Percentiles rank a stretch among this genome's conserved stretches.
These are phyloP conservation scores for Alethe diademata DNA, from an alignment of 2,113 vertebrate genomes.

Conservation along the genomic window DNA sequence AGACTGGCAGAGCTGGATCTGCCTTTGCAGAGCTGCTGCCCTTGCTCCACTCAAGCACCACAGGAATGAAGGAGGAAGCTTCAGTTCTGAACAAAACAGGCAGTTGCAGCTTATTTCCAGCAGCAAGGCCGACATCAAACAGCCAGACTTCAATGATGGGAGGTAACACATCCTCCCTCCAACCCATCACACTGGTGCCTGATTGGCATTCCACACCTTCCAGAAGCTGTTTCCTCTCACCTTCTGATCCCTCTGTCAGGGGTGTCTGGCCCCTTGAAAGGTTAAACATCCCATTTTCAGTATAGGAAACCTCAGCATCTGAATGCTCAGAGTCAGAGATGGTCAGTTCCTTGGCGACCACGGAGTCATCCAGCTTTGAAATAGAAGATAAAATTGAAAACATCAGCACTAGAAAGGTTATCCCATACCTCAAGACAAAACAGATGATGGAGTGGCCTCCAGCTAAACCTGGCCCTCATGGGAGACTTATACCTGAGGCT, in stretches of 20 bases:
- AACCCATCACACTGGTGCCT: accelerated
- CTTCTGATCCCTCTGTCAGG: conserved; percentile 94
- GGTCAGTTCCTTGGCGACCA: conserved; percentile 85
- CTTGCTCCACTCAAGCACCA: neutral
- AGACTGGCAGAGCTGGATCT: neutral
- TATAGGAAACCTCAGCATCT: conserved; percentile 91
- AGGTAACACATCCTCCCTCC: neutral
- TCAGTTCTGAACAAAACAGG: neutral
- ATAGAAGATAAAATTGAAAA: neutral
- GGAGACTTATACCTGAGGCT: neutral
- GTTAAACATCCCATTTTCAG: conserved; percentile 94
- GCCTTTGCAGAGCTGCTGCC: neutral
- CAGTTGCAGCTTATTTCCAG: neutral
- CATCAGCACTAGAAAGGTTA: neutral
- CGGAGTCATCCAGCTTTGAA: conserved; percentile 87
- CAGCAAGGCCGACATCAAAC: neutral
- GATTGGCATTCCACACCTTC: neutral
- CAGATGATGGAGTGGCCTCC: neutral
- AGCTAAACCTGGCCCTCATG: neutral
- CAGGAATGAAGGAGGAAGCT: neutral
- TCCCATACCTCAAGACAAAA: neutral
- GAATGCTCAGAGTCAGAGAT: conserved; percentile 94
- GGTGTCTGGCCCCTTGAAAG: conserved; percentile 92
- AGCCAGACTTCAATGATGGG: neutral
- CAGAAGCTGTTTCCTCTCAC: conserved; percentile 63